phyloP scores from a whole-genome alignment of 2,888 invertebrate species.

The Cantharis rustica region DNA sequence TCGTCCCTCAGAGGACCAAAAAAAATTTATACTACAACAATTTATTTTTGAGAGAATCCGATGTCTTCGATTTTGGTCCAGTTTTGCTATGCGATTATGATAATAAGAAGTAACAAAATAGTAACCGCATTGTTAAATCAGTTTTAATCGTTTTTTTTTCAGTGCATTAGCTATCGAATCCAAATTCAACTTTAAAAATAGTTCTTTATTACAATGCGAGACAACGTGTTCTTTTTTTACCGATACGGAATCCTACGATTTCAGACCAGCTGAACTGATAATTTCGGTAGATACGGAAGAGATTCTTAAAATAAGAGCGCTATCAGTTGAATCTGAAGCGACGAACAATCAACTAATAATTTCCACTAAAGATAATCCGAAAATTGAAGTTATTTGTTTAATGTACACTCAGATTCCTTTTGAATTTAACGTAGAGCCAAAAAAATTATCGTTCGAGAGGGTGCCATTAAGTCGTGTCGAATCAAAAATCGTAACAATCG shows the following conservation, averaged over 20 bases:
- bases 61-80: conserved; percentile 48
- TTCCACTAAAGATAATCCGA: conserved; percentile 63
- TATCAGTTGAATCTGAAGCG: conserved; percentile 45
- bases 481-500: conserved; percentile 59
- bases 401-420: conserved; percentile 60
- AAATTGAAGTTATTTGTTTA: conserved; percentile 59
- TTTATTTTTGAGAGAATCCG: conserved; percentile 41
- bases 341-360: conserved; percentile 48
- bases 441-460: conserved; percentile 60
- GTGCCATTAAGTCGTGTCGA: conserved; percentile 59
- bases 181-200: conserved; percentile 60
- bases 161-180: conserved; percentile 59
- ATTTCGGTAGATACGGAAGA: conserved; percentile 44
- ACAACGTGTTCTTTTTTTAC: conserved; percentile 57
- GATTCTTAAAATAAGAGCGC: conserved; percentile 46
- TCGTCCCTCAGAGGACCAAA: conserved; percentile 35
- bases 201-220: conserved; percentile 59
- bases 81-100: neutral
- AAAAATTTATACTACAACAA: conserved; percentile 35
- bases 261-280: conserved; percentile 46
- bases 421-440: conserved; percentile 55
- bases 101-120: neutral
- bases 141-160: conserved; percentile 25
- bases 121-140: neutral
- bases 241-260: conserved; percentile 57